Conservation (phyloP, 2,797 vertebrate species). For the Calcarius lapponicus region DNA sequence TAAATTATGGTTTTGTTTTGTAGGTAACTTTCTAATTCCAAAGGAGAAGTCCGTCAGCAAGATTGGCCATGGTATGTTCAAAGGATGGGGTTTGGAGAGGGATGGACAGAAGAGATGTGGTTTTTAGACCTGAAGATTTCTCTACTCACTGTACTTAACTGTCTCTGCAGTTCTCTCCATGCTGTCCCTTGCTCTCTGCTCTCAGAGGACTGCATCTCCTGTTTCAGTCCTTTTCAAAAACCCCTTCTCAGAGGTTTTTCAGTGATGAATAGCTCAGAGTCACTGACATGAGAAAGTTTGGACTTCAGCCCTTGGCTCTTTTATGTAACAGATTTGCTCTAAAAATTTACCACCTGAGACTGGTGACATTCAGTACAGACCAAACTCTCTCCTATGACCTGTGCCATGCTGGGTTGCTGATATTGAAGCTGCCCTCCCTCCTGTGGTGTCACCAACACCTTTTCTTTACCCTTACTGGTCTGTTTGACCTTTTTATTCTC, state of each 20-base stretch:
- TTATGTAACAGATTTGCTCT: background rate
- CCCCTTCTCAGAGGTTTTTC: background rate
- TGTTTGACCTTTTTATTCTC: background rate
- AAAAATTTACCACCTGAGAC: background rate
- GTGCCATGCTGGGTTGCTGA: background rate
- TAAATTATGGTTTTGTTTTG: constrained; percentile 8
- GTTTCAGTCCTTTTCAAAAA: background rate
- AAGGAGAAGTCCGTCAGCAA: constrained; percentile 90
- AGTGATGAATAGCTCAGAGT: background rate
- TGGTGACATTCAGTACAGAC: background rate
- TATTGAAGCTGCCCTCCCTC: background rate
- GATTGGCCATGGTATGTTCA: constrained; percentile 89
- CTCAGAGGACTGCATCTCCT: background rate
- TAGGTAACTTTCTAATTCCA: constrained; percentile 87
- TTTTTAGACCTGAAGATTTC: background rate
- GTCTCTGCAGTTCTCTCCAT: background rate
- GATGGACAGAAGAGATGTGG: background rate
- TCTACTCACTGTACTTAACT: background rate
- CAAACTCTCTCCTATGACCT: background rate
- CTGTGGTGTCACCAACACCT: background rate
- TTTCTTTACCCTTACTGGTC: background rate
- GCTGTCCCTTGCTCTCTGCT: background rate
- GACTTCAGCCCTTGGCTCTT: constrained; percentile 30
- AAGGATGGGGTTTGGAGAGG: background rate
- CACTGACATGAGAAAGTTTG: background rate